A percentile compares a stretch with the other conserved stretches of the same genome.
Evolutionary conservation across 2,113 vertebrate genomes (phyloP).

Genomic region (Haemorhous mexicanus): DNA sequence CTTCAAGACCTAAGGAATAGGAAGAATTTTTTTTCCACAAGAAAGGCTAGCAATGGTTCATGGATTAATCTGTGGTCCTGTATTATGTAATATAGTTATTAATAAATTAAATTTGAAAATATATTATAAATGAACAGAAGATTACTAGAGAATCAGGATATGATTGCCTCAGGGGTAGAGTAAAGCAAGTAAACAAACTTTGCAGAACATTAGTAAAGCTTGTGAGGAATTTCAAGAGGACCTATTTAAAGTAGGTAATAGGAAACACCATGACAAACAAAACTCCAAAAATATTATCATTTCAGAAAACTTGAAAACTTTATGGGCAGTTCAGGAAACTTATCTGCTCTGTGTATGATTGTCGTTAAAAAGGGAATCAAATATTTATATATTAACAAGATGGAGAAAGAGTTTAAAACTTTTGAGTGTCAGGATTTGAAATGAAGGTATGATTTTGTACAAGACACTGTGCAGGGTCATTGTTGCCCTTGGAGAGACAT

Average conservation of each 20-base stretch:
- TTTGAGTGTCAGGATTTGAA: neutral
- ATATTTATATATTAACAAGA: neutral
- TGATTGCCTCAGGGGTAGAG: neutral
- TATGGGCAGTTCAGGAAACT: neutral
- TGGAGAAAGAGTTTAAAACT: neutral
- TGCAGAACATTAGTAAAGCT: conserved; percentile 2
- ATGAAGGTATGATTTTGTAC: neutral
- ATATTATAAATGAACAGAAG: conserved; percentile 19
- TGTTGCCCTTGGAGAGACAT: neutral
- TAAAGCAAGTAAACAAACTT: conserved; percentile 31
- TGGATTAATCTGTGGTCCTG: neutral
- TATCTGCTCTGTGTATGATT: neutral
- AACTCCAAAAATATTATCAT: neutral
- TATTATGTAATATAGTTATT: conserved; percentile 15
- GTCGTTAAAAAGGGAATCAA: neutral
- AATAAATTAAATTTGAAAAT: conserved; percentile 36
- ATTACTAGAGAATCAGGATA: neutral
- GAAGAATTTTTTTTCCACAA: neutral
- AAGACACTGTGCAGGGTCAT: neutral
- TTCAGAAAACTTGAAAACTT: neutral
- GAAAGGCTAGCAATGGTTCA: neutral
- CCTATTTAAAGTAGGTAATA: neutral
- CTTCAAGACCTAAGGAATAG: neutral
- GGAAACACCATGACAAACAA: neutral
- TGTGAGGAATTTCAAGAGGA: neutral